Evolutionary conservation across 2,888 invertebrate genomes (phyloP).

Genomic region (Agrilus cyanescens): DNA sequence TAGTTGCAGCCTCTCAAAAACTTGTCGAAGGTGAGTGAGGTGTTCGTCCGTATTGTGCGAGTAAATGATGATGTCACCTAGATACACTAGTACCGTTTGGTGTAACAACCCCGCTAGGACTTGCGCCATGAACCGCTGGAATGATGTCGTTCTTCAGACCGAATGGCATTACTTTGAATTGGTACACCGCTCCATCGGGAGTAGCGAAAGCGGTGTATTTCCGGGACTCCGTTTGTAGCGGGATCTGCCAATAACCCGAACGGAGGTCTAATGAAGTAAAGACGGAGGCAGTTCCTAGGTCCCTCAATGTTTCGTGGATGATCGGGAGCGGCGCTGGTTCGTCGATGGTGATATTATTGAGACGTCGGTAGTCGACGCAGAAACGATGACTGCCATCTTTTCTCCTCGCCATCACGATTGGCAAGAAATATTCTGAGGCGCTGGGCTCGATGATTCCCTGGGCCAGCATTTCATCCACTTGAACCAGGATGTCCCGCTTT

Average conservation of each 20-base stretch:
- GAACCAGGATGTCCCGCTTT: constrained; percentile 11
- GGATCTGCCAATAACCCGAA: constrained; percentile 25
- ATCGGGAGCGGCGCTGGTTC: no score
- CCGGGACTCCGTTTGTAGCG: constrained; percentile 12
- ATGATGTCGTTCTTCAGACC: no score
- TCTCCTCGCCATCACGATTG: constrained; percentile 13
- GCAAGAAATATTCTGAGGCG: constrained; percentile 10
- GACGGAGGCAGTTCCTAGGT: no score
- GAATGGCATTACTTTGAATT: no score
- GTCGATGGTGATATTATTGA: no score
- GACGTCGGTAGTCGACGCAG: no score
- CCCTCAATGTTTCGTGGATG: no score
- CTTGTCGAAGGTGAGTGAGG: constrained; percentile 9
- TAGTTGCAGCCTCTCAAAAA: constrained; percentile 12
- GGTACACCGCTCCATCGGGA: no score
- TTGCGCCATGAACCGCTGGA: constrained; percentile 19
- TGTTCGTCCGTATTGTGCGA: constrained; percentile 11
- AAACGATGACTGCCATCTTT: constrained; percentile 17
- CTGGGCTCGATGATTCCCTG: constrained; percentile 15
- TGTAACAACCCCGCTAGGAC: constrained; percentile 14
- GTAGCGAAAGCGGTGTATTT: constrained; percentile 7
- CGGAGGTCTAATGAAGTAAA: no score
- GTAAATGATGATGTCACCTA: constrained; percentile 22
- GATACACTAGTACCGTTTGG: constrained; percentile 16
- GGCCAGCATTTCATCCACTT: constrained; percentile 15